Percentiles rank a stretch among this genome's conserved stretches.
phyloP scores from a whole-genome alignment of 2,113 vertebrate genomes.

The Cololabis saira region DNA sequence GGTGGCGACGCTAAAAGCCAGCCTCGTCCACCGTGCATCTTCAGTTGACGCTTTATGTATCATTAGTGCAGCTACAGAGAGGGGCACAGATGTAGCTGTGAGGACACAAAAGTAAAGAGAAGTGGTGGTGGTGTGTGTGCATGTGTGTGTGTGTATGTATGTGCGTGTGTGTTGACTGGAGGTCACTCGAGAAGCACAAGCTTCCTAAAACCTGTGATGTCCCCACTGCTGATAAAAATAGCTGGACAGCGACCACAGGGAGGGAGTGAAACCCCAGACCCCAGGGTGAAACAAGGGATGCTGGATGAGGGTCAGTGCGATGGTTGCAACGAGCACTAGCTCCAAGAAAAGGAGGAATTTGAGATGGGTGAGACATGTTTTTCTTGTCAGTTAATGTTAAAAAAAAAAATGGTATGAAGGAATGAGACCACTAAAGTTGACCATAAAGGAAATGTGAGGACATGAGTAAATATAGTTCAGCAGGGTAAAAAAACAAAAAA shows the following conservation, averaged over 20 bases:
- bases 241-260: conserved; percentile 38
- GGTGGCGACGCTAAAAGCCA: conserved; percentile 34
- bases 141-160: too few relatives aligned
- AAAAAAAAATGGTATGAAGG: conserved; percentile 78
- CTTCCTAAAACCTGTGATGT: conserved; percentile 76
- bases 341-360: conserved; percentile 38
- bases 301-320: conserved; percentile 41
- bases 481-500: conserved; percentile 11
- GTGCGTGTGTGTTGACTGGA: conserved; percentile 24
- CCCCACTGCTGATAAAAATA: conserved; percentile 86
- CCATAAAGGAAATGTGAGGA: conserved; percentile 3
- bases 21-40: conserved; percentile 27
- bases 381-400: conserved; percentile 78
- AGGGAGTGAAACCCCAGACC: conserved; percentile 7
- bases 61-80: conserved; percentile 35
- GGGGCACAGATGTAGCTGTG: conserved; percentile 71
- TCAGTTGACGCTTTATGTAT: conserved; percentile 29
- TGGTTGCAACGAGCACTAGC: conserved; percentile 23
- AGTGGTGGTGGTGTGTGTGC: conserved; percentile 12
- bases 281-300: conserved; percentile 41
- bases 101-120: conserved; percentile 51
- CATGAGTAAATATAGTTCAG: conserved; percentile 4
- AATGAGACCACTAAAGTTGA: neutral
- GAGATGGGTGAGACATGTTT: conserved; percentile 26
- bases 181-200: conserved; percentile 66